Conservation (phyloP, 1,140 invertebrate genomes). For the Drosophila sp. region DNA sequence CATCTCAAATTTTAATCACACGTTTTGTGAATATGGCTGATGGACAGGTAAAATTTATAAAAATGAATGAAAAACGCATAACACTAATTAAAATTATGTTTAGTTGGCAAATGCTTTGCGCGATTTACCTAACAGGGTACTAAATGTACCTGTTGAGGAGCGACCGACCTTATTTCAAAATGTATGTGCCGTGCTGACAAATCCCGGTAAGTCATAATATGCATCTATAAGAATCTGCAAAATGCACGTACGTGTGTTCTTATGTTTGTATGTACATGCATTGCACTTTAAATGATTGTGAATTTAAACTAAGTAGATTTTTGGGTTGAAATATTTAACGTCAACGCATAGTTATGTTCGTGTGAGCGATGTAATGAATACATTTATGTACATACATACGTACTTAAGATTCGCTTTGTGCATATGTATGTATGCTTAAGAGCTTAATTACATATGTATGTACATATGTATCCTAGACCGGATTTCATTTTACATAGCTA, state of each 20-base stretch:
- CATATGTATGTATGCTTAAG: too few species aligned
- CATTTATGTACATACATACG: not conserved
- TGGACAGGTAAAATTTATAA: conserved; percentile 8
- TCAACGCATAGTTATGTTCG: not conserved
- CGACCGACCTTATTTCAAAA: conserved; percentile 88
- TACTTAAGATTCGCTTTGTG: too few species aligned
- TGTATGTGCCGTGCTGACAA: conserved; percentile 88
- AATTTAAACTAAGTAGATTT: too few species aligned
- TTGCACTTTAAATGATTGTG: not conserved
- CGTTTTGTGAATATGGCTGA: conserved; percentile 23
- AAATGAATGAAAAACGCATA: not conserved
- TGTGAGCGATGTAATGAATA: not conserved
- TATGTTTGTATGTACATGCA: not conserved
- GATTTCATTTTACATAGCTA: too few species aligned
- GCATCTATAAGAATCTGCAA: not conserved
- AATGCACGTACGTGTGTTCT: not conserved
- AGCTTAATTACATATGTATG: too few species aligned
- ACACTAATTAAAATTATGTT: not conserved
- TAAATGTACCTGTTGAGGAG: conserved; percentile 90
- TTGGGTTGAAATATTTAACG: not conserved
- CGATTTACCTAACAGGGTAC: conserved; percentile 90
- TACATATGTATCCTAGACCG: too few species aligned
- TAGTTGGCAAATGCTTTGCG: conserved; percentile 87
- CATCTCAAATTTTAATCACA: conserved; percentile 15
- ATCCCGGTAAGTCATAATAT: conserved; percentile 86